phyloP scores from a whole-genome alignment of 2,113 vertebrate species.

The Puffinus mauretanicus region DNA sequence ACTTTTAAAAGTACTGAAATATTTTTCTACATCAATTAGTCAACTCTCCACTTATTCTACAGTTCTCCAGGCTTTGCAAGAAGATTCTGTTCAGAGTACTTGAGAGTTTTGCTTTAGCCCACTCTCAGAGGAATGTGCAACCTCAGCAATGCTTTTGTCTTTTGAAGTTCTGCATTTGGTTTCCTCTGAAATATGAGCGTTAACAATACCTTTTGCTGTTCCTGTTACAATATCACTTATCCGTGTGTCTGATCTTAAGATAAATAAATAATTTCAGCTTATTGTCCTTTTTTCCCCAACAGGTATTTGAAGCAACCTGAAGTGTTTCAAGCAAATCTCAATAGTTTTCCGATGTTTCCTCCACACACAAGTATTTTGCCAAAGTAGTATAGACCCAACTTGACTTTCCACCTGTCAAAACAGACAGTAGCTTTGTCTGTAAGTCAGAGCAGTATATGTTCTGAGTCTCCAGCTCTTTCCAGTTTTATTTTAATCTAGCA shows the following conservation, averaged over 20 bases:
- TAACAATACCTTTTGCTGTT: background rate
- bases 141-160: background rate
- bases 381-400: background rate
- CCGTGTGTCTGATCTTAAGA: background rate
- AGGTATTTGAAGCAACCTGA: background rate
- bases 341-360: background rate
- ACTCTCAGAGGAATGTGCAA: background rate
- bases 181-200: background rate
- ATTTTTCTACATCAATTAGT: background rate
- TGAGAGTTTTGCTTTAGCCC: background rate
- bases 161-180: background rate
- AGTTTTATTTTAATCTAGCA: background rate
- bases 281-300: background rate
- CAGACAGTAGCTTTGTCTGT: background rate
- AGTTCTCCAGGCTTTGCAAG: background rate
- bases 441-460: background rate
- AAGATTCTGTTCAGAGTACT: background rate
- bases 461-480: background rate
- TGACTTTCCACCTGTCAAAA: background rate
- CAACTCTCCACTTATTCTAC: background rate
- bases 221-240: background rate
- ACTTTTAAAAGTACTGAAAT: background rate
- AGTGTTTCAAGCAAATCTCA: background rate
- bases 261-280: background rate
- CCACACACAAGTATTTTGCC: background rate